Conservation (phyloP, 2,888 invertebrate genomes). For the Sipha maydis region DNA sequence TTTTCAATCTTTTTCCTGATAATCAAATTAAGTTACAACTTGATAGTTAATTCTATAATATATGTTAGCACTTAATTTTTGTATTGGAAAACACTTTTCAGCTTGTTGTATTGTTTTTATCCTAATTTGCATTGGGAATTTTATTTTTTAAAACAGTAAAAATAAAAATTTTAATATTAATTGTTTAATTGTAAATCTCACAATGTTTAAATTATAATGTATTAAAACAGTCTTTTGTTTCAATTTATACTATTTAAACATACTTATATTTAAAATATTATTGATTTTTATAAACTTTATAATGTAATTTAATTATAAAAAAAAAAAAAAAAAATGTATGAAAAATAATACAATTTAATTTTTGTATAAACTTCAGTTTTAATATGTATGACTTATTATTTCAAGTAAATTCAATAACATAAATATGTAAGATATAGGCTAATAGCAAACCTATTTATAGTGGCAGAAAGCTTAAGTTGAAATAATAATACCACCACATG, state of each 20-base stretch:
- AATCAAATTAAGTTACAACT: background rate
- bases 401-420: background rate
- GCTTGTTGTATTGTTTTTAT: background rate
- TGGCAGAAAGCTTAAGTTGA: background rate
- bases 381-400: background rate
- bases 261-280: background rate
- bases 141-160: background rate
- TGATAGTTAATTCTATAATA: background rate
- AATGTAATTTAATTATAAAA: background rate
- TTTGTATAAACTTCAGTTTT: background rate
- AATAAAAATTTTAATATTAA: background rate
- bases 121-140: background rate
- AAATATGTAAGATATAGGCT: background rate
- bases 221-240: slow-evolving; percentile 23
- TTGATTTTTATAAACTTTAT: background rate
- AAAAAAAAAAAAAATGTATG: background rate
- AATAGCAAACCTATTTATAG: background rate
- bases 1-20: background rate
- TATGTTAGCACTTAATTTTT: background rate
- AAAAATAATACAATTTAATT: background rate
- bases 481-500: slow-evolving; percentile 21
- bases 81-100: background rate
- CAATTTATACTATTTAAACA: background rate
- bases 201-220: background rate
- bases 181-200: background rate